Evolutionary conservation across 2,888 invertebrate species (phyloP).

Genomic region (Digitonthophagus gazella): DNA sequence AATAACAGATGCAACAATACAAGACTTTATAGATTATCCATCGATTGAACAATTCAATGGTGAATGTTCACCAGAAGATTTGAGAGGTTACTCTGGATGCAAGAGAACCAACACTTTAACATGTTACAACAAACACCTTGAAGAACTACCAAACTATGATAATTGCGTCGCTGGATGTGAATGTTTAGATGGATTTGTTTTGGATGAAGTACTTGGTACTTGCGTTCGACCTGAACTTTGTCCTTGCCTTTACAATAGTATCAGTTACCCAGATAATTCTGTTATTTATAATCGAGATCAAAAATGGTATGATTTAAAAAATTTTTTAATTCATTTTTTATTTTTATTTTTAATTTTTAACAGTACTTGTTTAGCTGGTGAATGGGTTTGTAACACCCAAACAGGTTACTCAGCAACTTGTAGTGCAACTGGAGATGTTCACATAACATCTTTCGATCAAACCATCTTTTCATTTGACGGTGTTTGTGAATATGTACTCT

Average conservation of each 20-base stretch:
- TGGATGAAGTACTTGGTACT: not conserved
- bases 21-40: conserved; percentile 38
- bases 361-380: not conserved
- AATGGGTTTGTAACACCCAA: not conserved
- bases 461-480: not conserved
- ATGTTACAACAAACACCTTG: conserved; percentile 54
- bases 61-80: conserved; percentile 59
- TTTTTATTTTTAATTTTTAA: not conserved
- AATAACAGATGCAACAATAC: conserved; percentile 62
- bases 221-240: conserved; percentile 1
- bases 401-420: not conserved
- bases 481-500: not conserved
- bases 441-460: not conserved
- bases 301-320: conserved; percentile 1
- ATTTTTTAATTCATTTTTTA: not conserved
- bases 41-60: conserved; percentile 56
- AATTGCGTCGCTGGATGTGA: not conserved
- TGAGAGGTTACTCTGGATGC: conserved; percentile 70
- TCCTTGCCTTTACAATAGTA: conserved; percentile 7
- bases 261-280: not conserved
- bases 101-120: conserved; percentile 67
- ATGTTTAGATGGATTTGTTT: not conserved
- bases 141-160: not conserved
- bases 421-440: not conserved
- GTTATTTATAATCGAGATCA: not conserved